These are phyloP conservation scores for Pipra filicauda DNA, from an alignment of 2,113 vertebrate genomes.

Conservation along the genomic window DNA sequence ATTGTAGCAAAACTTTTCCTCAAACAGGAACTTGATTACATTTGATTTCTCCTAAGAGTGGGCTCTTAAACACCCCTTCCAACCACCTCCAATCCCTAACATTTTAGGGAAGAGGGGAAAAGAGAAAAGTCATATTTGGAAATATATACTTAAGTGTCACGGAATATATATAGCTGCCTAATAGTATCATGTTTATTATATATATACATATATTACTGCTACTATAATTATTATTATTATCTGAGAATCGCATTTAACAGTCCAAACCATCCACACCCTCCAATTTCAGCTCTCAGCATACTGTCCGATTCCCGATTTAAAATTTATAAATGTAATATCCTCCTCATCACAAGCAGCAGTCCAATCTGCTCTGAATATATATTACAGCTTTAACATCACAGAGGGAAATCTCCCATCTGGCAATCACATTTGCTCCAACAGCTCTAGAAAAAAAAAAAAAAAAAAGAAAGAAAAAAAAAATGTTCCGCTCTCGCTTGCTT, in stretches of 20 bases:
- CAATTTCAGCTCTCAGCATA: slow-evolving; percentile 81
- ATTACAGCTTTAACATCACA: slow-evolving; percentile 91
- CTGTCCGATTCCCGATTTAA: slow-evolving; percentile 84
- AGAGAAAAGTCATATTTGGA: slow-evolving; percentile 16
- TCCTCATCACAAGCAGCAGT: slow-evolving; percentile 85
- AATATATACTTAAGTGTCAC: slow-evolving; percentile 41
- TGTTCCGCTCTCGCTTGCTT: slow-evolving; percentile 65
- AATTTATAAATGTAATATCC: slow-evolving; percentile 91
- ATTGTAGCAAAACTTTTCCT: slow-evolving; percentile 40
- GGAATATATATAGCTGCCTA: slow-evolving; percentile 55
- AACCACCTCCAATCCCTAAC: slow-evolving; percentile 37
- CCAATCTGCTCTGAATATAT: slow-evolving; percentile 93
- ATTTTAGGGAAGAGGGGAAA: background rate
- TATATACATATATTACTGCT: slow-evolving; percentile 54
- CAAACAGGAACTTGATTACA: background rate
- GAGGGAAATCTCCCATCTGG: slow-evolving; percentile 88
- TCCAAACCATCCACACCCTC: slow-evolving; percentile 73
- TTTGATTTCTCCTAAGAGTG: slow-evolving; percentile 41
- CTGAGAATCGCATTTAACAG: slow-evolving; percentile 73
- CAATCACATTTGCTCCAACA: slow-evolving; percentile 86
- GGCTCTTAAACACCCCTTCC: slow-evolving; percentile 36
- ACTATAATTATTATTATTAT: slow-evolving; percentile 69
- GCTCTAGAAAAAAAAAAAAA: slow-evolving; percentile 69
- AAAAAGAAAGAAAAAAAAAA: slow-evolving; percentile 9
- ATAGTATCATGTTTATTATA: slow-evolving; percentile 54